Evolutionary conservation across 2,113 vertebrate species (phyloP), one percentile per base, ranked within the genome.

Genomic region (Mesoclemmys tuberculata): DNA sequence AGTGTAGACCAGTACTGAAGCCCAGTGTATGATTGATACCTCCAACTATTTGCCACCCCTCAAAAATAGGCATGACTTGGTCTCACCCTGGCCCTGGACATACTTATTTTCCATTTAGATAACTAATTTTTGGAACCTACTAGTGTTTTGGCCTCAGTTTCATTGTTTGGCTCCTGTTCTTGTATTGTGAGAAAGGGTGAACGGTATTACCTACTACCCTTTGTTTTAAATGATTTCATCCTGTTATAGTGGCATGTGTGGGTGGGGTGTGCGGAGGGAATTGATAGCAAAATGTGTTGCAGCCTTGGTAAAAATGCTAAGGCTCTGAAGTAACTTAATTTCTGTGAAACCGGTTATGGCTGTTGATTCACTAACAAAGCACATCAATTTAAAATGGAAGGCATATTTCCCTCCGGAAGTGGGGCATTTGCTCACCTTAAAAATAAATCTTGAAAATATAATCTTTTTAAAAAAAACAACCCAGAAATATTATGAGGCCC

Each of bases 401-500:
- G 44, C 85, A 88, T 41, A 71, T 48, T n/a, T 81, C 92, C 48
- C n/a, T 49, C 24, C 56, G 64, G 61, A 90, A 8, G 81, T 55
- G n/a, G 51, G 38, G 92, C 83, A 89, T 87, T 94, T 93, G 61
- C 71, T 77, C 88, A 77, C 26, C 24, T 94, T 92, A 93, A 90
- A 95, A 91, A 48, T 88, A 96, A 91, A 94, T 74, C 31, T 84
- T 94, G 93, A 85, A 96, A 85, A 64, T 93, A 88, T 22, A 64
- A 26, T 41, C 41, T 55, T 64, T 88, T 64, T 21, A 22, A 88
- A 29, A 82, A 61, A 94, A 94, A 52, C 51, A 13, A 13, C 14
- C 94, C 7, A 87, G 90, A 94, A 94, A 48, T 85, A 48, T 78
- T 78, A 74, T 88, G 75, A 87, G 54, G 2, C 24, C 31, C 14